Percentiles rank a stretch among this genome's conserved stretches.
These are phyloP conservation scores for Saccostrea glomerata DNA, from an alignment of 1,140 invertebrate species.

Conservation along the genomic window DNA sequence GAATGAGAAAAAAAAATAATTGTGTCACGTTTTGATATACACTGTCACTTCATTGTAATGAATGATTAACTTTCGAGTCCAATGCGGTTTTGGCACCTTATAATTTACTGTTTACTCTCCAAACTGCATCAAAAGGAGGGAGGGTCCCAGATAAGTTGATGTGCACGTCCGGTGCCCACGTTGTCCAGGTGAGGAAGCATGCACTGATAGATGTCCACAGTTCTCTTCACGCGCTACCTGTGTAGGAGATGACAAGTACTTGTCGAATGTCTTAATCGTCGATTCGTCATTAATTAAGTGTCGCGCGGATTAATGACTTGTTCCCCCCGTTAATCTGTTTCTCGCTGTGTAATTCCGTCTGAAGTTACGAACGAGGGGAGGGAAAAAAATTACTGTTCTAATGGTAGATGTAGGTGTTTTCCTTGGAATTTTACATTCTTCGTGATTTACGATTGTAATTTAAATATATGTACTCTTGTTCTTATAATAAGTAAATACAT, in stretches of 20 bases:
- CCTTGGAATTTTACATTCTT: neutral
- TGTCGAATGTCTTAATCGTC: slow-evolving; percentile 23
- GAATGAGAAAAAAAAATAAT: neutral
- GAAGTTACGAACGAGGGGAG: neutral
- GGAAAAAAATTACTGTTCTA: neutral
- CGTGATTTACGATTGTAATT: neutral
- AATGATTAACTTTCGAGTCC: neutral
- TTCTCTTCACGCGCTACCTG: neutral
- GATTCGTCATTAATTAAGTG: slow-evolving; percentile 9
- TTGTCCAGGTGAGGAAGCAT: neutral
- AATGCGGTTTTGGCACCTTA: no score
- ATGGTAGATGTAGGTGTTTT: neutral
- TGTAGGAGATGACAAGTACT: neutral
- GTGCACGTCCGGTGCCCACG: neutral
- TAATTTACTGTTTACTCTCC: neutral
- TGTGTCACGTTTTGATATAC: neutral
- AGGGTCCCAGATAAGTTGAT: neutral
- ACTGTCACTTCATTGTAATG: neutral
- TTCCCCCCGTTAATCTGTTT: slow-evolving; percentile 15
- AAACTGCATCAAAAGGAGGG: neutral
- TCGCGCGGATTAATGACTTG: slow-evolving; percentile 22
- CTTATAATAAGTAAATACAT: no score
- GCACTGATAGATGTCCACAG: neutral
- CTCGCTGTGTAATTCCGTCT: slow-evolving; percentile 2
- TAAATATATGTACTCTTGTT: no score